Conservation (phyloP, 2,888 invertebrate genomes). For the Geophilus truncorum region DNA sequence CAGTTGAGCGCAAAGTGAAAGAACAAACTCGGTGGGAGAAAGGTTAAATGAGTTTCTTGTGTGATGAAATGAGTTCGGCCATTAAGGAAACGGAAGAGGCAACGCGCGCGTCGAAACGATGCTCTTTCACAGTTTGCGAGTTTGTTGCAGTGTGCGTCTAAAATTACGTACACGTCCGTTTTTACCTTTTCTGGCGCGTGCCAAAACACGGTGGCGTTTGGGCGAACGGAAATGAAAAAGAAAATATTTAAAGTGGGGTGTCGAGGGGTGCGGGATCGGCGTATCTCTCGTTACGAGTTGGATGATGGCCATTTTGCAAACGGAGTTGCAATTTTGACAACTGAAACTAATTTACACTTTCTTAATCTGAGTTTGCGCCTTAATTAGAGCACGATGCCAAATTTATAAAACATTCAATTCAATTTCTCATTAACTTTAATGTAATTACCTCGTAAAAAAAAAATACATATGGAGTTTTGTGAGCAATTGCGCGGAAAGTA, state of each 20-base stretch:
- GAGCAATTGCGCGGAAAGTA: conserved; percentile 3
- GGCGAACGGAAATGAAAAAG: conserved; percentile 18
- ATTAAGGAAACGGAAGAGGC: conserved; percentile 24
- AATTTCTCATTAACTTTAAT: conserved; percentile 24
- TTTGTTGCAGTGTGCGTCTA: background rate
- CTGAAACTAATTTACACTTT: conserved; percentile 21
- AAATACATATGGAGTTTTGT: background rate
- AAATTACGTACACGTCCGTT: conserved; percentile 17
- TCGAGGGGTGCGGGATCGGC: background rate
- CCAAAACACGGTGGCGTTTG: conserved; percentile 10
- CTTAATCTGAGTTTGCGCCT: conserved; percentile 15
- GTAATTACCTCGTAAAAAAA: conserved; percentile 26
- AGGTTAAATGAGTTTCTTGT: background rate
- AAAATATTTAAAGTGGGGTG: conserved; percentile 3
- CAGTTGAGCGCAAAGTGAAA: background rate
- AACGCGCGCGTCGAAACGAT: conserved; percentile 6
- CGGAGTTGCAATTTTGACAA: conserved; percentile 15
- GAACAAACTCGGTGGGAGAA: background rate
- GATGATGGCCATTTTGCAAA: conserved; percentile 7
- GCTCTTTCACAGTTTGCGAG: background rate
- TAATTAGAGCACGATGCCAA: conserved; percentile 25
- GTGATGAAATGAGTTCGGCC: conserved; percentile 12
- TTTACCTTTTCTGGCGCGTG: background rate
- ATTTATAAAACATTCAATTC: conserved; percentile 25
- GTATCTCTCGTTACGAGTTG: background rate